Evolutionary conservation across 2,888 invertebrate species (phyloP).

Genomic region (Drosophila pseudotakahashii): DNA sequence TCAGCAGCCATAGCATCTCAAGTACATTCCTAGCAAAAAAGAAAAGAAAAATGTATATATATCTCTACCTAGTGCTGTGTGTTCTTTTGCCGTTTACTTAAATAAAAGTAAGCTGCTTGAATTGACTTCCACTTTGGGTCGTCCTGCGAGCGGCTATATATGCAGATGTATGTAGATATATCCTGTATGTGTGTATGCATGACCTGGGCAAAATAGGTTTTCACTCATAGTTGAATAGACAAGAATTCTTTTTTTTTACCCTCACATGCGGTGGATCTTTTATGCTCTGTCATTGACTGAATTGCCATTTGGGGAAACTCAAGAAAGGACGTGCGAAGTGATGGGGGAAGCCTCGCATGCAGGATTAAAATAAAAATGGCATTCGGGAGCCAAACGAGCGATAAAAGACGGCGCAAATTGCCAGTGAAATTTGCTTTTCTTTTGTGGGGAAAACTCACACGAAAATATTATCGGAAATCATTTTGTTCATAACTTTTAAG

Average conservation of each 20-base stretch:
- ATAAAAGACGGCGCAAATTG: slow-evolving; percentile 34
- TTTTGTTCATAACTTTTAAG: no score
- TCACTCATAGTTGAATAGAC: slow-evolving; percentile 68
- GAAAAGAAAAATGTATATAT: neutral
- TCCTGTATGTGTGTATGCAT: slow-evolving; percentile 43
- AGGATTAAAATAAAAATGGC: slow-evolving; percentile 44
- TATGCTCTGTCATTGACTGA: slow-evolving; percentile 73
- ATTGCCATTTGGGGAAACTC: slow-evolving; percentile 83
- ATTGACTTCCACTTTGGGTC: slow-evolving; percentile 61
- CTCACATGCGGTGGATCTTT: slow-evolving; percentile 35
- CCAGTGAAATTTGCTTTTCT: slow-evolving; percentile 23
- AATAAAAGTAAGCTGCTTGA: slow-evolving; percentile 71
- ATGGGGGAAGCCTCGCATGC: slow-evolving; percentile 14
- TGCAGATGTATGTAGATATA: slow-evolving; percentile 13
- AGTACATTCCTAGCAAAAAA: slow-evolving; percentile 36
- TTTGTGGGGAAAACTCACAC: neutral
- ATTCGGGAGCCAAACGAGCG: slow-evolving; percentile 28
- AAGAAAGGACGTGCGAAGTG: slow-evolving; percentile 1
- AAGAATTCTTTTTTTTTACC: slow-evolving; percentile 50
- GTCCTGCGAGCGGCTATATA: slow-evolving; percentile 2
- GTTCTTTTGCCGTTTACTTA: slow-evolving; percentile 38
- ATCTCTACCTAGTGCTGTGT: neutral
- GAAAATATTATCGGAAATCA: neutral
- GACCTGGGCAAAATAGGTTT: slow-evolving; percentile 62
- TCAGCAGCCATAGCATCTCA: slow-evolving; percentile 24